Percentiles rank a stretch among this genome's conserved stretches.
These are phyloP conservation scores for Gymnocephalus cernua DNA, from an alignment of 2,113 vertebrate genomes.

Conservation along the genomic window DNA sequence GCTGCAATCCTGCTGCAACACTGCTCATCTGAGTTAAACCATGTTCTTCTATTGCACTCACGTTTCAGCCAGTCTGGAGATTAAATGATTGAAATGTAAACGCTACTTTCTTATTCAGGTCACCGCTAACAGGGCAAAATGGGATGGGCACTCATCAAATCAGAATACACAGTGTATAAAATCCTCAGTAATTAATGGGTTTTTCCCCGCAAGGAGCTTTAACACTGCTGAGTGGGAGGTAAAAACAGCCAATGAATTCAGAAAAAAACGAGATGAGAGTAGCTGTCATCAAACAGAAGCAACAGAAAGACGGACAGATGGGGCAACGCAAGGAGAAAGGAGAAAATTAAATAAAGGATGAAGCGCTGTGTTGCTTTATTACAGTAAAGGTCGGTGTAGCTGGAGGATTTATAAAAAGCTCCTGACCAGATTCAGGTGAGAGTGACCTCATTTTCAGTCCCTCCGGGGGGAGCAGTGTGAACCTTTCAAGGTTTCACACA, in stretches of 20 bases:
- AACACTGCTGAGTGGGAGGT: constrained; percentile 30
- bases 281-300: constrained; percentile 7
- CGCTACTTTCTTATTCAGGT: constrained; percentile 32
- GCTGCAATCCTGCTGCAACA: neutral
- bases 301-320: constrained; percentile 4
- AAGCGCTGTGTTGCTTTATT: constrained; percentile 33
- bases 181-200: constrained; percentile 49
- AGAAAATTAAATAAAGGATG: neutral
- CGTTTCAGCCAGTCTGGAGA: constrained; percentile 24
- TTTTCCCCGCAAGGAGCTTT: constrained; percentile 10
- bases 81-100: constrained; percentile 52
- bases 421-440: constrained; percentile 47
- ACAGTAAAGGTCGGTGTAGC: constrained; percentile 47
- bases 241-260: constrained; percentile 37
- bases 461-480: neutral
- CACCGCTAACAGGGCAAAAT: constrained; percentile 13
- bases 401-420: constrained; percentile 53
- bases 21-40: neutral
- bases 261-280: constrained; percentile 28
- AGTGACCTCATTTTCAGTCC: constrained; percentile 63
- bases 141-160: constrained; percentile 38
- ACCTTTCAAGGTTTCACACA: constrained; percentile 26
- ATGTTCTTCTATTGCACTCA: neutral
- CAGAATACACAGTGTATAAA: constrained; percentile 38
- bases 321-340: neutral